These are phyloP conservation scores for Mythimna pallens DNA, from an alignment of 2,888 invertebrate genomes.

Conservation along the genomic window DNA sequence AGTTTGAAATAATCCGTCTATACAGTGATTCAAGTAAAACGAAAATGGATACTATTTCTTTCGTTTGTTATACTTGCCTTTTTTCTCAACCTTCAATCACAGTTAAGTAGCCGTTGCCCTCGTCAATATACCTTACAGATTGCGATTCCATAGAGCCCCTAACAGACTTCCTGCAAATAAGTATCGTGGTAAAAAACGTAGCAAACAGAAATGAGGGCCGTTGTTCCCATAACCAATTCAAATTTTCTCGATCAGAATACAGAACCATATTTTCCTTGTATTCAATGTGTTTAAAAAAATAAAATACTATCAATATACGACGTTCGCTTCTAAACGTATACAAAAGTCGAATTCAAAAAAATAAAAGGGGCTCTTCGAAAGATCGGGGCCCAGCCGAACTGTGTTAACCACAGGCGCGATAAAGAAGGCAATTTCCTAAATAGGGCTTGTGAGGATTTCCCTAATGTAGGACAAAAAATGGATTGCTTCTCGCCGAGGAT, in stretches of 20 bases:
- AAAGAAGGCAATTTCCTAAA: conserved; percentile 87
- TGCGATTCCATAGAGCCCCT: conserved; percentile 55
- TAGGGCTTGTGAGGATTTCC: conserved; percentile 86
- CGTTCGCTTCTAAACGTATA: conserved; percentile 67
- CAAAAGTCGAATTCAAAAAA: conserved; percentile 74
- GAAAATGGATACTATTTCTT: conserved; percentile 55
- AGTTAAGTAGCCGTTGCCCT: conserved; percentile 57
- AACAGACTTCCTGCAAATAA: conserved; percentile 60
- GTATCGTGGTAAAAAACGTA: conserved; percentile 59
- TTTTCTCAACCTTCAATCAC: conserved; percentile 63
- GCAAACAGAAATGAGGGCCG: conserved; percentile 57
- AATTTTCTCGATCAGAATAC: conserved; percentile 52
- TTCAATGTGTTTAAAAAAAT: conserved; percentile 67
- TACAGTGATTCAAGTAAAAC: conserved; percentile 53
- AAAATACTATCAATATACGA: conserved; percentile 61
- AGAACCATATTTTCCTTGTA: conserved; percentile 57
- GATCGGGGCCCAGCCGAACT: conserved; percentile 73
- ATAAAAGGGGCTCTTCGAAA: conserved; percentile 59
- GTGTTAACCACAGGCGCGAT: conserved; percentile 83
- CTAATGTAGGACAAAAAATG: conserved; percentile 86
- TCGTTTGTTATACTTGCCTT: conserved; percentile 49
- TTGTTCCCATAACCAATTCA: conserved; percentile 62
- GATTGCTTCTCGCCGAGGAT: conserved; percentile 78
- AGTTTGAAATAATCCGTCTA: conserved; percentile 44
- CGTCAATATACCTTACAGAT: conserved; percentile 63